These are phyloP conservation scores for Brachypterus glaber DNA, from an alignment of 2,888 invertebrate genomes.

Conservation along the genomic window DNA sequence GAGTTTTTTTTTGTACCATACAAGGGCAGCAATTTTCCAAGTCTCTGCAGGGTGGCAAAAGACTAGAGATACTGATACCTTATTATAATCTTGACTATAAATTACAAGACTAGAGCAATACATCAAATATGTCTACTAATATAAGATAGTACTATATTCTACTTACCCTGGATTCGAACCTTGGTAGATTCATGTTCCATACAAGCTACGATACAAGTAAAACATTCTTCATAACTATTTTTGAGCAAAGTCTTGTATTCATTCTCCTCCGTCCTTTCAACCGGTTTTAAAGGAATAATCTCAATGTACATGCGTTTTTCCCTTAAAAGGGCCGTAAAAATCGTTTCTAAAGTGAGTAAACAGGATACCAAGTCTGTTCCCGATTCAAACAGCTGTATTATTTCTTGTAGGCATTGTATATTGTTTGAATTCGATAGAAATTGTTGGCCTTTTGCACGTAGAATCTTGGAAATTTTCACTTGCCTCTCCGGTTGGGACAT, in stretches of 20 bases:
- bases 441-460: constrained; percentile 60
- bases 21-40: too few relatives aligned
- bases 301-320: constrained; percentile 56
- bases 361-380: constrained; percentile 45
- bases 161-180: constrained; percentile 37
- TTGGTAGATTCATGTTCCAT: constrained; percentile 39
- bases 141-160: background rate
- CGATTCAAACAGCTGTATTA: constrained; percentile 56
- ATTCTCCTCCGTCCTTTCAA: constrained; percentile 49
- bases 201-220: constrained; percentile 49
- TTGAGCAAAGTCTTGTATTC: constrained; percentile 60
- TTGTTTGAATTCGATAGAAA: constrained; percentile 49
- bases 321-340: constrained; percentile 59
- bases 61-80: too few relatives aligned
- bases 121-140: background rate
- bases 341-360: constrained; percentile 59
- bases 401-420: constrained; percentile 56
- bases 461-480: constrained; percentile 52
- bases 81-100: too few relatives aligned
- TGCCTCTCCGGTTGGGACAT: constrained; percentile 35
- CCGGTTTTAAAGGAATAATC: constrained; percentile 49
- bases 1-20: too few relatives aligned
- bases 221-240: constrained; percentile 59
- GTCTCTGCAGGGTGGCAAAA: too few relatives aligned
- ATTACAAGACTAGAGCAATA: too few relatives aligned